Evolutionary conservation across 2,888 invertebrate genomes (phyloP).

Genomic region (Drosophila atripex): DNA sequence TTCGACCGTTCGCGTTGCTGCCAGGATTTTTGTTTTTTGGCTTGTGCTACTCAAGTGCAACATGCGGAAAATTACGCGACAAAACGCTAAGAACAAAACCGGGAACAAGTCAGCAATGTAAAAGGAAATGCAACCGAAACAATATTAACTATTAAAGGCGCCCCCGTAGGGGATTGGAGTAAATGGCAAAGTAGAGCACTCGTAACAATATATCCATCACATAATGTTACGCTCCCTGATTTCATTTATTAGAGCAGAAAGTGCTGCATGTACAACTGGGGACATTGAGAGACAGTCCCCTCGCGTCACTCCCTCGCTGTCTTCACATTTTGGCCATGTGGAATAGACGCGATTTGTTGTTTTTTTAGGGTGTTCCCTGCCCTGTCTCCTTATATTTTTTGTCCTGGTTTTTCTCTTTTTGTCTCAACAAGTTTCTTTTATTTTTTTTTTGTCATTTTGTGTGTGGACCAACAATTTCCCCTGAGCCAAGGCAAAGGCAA

Average conservation of each 20-base stretch:
- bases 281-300: constrained; percentile 31
- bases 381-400: constrained; percentile 5
- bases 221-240: constrained; percentile 82
- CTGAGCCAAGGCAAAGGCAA: constrained; percentile 56
- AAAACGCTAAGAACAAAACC: constrained; percentile 24
- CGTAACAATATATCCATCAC: constrained; percentile 79
- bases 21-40: constrained; percentile 12
- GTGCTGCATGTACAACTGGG: constrained; percentile 62
- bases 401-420: constrained; percentile 26
- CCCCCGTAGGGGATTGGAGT: constrained; percentile 15
- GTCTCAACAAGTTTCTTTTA: constrained; percentile 26
- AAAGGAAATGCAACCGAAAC: constrained; percentile 55
- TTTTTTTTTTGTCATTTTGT: constrained; percentile 10
- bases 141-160: constrained; percentile 62
- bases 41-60: constrained; percentile 55
- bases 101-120: not conserved
- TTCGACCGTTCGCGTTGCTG: constrained; percentile 61
- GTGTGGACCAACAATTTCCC: constrained; percentile 57
- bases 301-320: constrained; percentile 7
- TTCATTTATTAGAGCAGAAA: constrained; percentile 83
- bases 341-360: constrained; percentile 65
- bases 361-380: constrained; percentile 7
- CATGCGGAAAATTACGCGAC: constrained; percentile 77
- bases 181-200: constrained; percentile 43
- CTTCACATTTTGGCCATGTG: constrained; percentile 45